These are phyloP conservation scores for Psittacus erithacus DNA, from an alignment of 2,113 vertebrate species.

Conservation along the genomic window DNA sequence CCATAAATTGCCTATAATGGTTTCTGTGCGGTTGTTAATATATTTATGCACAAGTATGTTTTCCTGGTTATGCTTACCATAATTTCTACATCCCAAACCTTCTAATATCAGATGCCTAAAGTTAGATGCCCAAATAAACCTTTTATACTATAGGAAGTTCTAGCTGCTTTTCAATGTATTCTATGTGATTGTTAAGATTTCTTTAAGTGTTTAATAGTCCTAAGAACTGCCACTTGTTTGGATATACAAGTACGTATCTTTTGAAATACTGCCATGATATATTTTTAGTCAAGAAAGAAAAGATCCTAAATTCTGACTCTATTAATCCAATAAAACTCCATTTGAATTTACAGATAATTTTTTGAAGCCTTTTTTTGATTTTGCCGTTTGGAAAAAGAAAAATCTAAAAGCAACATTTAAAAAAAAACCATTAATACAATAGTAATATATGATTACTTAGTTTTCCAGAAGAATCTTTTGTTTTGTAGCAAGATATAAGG, in stretches of 20 bases:
- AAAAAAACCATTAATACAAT: not conserved
- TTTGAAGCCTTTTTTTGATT: not conserved
- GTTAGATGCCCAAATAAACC: not conserved
- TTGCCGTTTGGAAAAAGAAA: not conserved
- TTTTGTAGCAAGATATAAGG: not conserved
- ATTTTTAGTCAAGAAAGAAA: not conserved
- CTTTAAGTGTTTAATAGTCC: not conserved
- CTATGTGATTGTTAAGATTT: not conserved
- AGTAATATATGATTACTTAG: conserved; percentile 1
- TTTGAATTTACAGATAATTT: not conserved
- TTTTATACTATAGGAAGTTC: not conserved
- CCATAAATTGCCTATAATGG: not conserved
- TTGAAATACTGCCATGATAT: not conserved
- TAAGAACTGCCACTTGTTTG: not conserved
- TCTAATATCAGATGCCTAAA: not conserved
- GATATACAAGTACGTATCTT: not conserved
- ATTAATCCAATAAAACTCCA: not conserved
- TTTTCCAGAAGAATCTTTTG: not conserved
- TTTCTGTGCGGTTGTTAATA: not conserved
- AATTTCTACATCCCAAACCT: not conserved
- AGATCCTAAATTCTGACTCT: not conserved
- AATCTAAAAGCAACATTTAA: not conserved
- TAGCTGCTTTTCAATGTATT: not conserved
- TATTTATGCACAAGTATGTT: not conserved
- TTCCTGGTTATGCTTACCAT: not conserved